Base-by-base conservation (phyloP, 1,140 invertebrate species). In the Tribolium madens region DNA sequence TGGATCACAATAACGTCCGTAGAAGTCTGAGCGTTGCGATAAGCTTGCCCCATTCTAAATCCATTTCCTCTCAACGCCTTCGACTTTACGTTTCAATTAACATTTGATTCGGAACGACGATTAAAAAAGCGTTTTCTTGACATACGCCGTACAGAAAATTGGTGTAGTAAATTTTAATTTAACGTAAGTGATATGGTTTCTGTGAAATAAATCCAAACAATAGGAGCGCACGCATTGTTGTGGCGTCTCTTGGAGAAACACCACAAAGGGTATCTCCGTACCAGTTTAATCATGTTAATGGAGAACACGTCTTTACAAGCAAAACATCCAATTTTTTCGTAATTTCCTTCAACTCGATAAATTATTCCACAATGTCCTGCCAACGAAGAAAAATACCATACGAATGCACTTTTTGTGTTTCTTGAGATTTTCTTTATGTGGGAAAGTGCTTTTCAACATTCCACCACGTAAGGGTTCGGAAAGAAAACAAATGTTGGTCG, bases 231-330 rank as follows among this genome's bases (percentile, higher is more conserved):
- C 21, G 73, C 72, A 77, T 79, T 79, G 78, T 79, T 77, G 78
- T 77, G 78, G 73, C 50, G 76, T 73, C 68, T 53, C 48, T 46
- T 47, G 47, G 26, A 71, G 21, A 60, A 72, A 75, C 73, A 75
- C 50, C 15, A 79, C 74, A 79, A 79, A 79, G 73, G 77, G 52
- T 71, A 70, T 72, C 50, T 69, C 69, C 68, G 77, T 79, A 69
- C 77, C 77, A 79, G 77, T 79, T 79, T 79, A 79, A 79, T 79
- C 77, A 76, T 72, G 73, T 79, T 76, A 79, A 78, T 78, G 76
- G 76, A 78, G 71, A 72, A 50, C 70, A 57, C 50, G 48, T 73
- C 71, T 52, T 73, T 52, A 36, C 48, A 73, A 52, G 57, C 57
- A 64, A 64, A 64, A 64, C 57, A 64, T 64, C 57, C 7, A 64